A percentile compares a stretch with the other conserved stretches of the same genome.
phyloP scores from a whole-genome alignment of 1,140 invertebrate species.

The Agrilus planipennis region DNA sequence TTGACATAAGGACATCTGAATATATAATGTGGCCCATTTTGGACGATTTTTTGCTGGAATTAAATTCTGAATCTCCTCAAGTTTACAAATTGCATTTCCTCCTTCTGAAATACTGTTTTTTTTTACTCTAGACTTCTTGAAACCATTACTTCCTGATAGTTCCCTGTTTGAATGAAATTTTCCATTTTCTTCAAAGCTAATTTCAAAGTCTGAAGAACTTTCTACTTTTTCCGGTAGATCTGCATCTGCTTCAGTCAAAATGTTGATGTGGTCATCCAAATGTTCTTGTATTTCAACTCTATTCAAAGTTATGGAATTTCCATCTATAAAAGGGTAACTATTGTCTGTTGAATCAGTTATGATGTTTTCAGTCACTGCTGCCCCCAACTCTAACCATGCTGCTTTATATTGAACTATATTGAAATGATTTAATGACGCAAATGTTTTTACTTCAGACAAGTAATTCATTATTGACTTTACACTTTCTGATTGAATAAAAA shows the following conservation, averaged over 20 bases:
- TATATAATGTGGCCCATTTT: constrained; percentile 57
- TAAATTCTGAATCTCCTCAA: constrained; percentile 20
- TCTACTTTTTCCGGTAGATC: neutral
- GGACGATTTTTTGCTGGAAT: constrained; percentile 32
- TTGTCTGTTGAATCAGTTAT: constrained; percentile 5
- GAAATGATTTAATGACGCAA: constrained; percentile 64
- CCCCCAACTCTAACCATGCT: constrained; percentile 59
- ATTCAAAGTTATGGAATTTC: neutral
- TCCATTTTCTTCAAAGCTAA: constrained; percentile 1
- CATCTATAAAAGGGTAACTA: neutral
- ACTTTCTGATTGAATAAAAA: constrained; percentile 49
- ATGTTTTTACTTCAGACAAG: constrained; percentile 64
- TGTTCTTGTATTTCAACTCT: neutral
- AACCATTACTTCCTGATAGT: constrained; percentile 1
- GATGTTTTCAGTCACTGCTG: constrained; percentile 10
- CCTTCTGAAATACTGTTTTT: constrained; percentile 26
- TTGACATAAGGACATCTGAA: constrained; percentile 72
- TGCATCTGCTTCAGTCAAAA: neutral
- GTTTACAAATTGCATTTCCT: constrained; percentile 26
- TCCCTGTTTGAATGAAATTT: neutral
- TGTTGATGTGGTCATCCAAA: neutral
- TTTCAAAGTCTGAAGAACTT: constrained; percentile 4
- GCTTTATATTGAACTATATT: constrained; percentile 77
- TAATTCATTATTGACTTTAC: constrained; percentile 47
- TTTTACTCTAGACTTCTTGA: constrained; percentile 2